These are phyloP conservation scores for Cremastinae sp. DNA, from an alignment of 2,888 invertebrate species.

Conservation along the genomic window DNA sequence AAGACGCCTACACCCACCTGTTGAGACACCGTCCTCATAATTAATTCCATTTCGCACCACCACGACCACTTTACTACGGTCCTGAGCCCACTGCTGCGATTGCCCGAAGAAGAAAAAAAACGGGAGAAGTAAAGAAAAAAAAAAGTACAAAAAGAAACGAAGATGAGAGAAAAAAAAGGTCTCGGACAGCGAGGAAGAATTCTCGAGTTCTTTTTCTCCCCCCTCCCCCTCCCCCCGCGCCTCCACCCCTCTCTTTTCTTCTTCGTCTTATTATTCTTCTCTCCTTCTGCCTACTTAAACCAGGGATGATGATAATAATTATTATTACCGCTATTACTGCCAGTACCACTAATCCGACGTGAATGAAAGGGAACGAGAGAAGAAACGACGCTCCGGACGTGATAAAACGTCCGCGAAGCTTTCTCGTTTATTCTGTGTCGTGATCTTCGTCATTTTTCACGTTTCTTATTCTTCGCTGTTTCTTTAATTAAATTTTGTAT, in stretches of 20 bases:
- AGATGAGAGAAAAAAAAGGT: no score
- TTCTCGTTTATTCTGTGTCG: slow-evolving; percentile 5
- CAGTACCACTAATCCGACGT: slow-evolving; percentile 48
- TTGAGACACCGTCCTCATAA: slow-evolving; percentile 78
- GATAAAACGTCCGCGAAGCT: slow-evolving; percentile 50
- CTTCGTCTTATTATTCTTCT: slow-evolving; percentile 24
- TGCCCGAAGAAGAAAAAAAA: slow-evolving; percentile 35
- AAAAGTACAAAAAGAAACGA: slow-evolving; percentile 48
- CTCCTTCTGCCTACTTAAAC: slow-evolving; percentile 36
- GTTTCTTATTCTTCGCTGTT: not conserved
- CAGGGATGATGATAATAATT: slow-evolving; percentile 43
- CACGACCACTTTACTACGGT: slow-evolving; percentile 64
- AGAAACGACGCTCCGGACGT: slow-evolving; percentile 27
- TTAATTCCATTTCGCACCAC: slow-evolving; percentile 79
- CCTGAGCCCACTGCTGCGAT: slow-evolving; percentile 41
- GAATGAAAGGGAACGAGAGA: slow-evolving; percentile 11
- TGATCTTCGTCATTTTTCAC: not conserved
- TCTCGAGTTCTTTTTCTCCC: slow-evolving; percentile 47
- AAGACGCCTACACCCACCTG: slow-evolving; percentile 79
- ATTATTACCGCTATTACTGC: slow-evolving; percentile 46
- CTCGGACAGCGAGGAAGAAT: no score
- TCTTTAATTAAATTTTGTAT: not conserved
- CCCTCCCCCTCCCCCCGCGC: slow-evolving; percentile 39
- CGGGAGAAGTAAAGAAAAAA: no score
- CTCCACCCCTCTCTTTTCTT: slow-evolving; percentile 29